Evolutionary conservation across 2,888 invertebrate genomes (phyloP), one percentile per base, ranked within the genome.

Genomic region (Biston stratarius): DNA sequence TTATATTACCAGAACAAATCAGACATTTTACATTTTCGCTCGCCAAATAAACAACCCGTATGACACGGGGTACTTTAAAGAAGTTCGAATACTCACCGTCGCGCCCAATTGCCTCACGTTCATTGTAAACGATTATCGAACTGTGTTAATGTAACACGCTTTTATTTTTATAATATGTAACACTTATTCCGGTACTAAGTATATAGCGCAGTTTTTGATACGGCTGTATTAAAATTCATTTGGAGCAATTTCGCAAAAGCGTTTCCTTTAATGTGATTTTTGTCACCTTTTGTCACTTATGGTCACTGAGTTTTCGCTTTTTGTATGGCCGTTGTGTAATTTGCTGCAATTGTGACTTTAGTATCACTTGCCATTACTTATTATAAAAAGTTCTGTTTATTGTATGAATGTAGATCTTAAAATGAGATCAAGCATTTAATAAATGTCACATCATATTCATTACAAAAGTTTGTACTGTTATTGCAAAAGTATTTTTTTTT

Each of bases 81-180:
- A 36, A 14, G 67, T 58, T 58, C 58, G 58, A 74, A 67, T 63
- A 58, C 52, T 65, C 62, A 62, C 33, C 58, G 66, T 71, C 72
- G 62, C 74, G 73, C 69, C 64, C 62, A 71, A 76, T 75, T 75
- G 75, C 71, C 58, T 44, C 72, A 71, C 69, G 73, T 77, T 73
- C 71, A 74, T 73, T 67, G 68, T 72, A 77, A 78, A 74, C 73
- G 73, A 75, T 78, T 78, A 76, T 77, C 75, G 69, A 77, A 78
- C 73, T 77, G 77, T 76, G 77, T 72, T 76, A 77, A 77, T 77
- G 73, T 70, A 75, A 73, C 71, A 69, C 72, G 67, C 62, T 76
- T 69, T 72, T 71, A 70, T 71, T 72, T 70, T 61, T 61, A 69
- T 63, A 59, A 71, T 73, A 69, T 69, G 65, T 71, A 70, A 69